These are phyloP conservation scores for Heliconius erato DNA, from an alignment of 2,888 invertebrate genomes.

Conservation along the genomic window DNA sequence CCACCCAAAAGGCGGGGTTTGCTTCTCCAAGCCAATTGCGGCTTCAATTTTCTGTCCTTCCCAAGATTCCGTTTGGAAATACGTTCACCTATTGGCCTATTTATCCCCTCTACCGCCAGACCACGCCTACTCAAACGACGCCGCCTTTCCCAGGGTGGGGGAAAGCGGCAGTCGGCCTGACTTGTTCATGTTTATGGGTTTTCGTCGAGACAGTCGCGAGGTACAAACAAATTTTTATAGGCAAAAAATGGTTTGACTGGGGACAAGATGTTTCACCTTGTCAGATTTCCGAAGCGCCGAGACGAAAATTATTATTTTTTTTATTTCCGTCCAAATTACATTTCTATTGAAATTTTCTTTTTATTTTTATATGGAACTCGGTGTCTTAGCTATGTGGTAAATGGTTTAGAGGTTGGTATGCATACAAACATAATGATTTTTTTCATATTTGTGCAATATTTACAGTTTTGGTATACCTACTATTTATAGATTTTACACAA, in stretches of 20 bases:
- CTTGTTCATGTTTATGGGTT: slow-evolving; percentile 85
- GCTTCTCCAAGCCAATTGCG: slow-evolving; percentile 68
- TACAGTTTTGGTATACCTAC: background rate
- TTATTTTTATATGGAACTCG: slow-evolving; percentile 21
- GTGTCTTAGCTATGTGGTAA: background rate
- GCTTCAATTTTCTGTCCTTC: slow-evolving; percentile 72
- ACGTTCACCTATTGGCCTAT: slow-evolving; percentile 66
- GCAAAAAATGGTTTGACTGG: slow-evolving; percentile 82
- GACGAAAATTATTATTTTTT: slow-evolving; percentile 37
- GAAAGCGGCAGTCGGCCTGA: slow-evolving; percentile 80
- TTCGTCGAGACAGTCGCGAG: slow-evolving; percentile 82
- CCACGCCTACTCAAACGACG: slow-evolving; percentile 61
- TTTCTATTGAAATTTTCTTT: slow-evolving; percentile 25
- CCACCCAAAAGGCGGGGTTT: slow-evolving; percentile 73
- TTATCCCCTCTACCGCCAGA: slow-evolving; percentile 65
- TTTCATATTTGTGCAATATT: background rate
- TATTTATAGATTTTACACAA: background rate
- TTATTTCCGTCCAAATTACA: slow-evolving; percentile 25
- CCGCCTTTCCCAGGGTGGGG: slow-evolving; percentile 75
- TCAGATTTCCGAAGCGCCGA: slow-evolving; percentile 76
- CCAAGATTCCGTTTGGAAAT: slow-evolving; percentile 63
- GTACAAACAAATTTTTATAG: slow-evolving; percentile 84
- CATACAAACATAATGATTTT: background rate
- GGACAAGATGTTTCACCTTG: slow-evolving; percentile 84
- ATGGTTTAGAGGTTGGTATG: background rate